Percentiles rank a stretch among this genome's conserved stretches.
Conservation (phyloP, 2,888 invertebrate species). For the Drosophila cracens region DNA sequence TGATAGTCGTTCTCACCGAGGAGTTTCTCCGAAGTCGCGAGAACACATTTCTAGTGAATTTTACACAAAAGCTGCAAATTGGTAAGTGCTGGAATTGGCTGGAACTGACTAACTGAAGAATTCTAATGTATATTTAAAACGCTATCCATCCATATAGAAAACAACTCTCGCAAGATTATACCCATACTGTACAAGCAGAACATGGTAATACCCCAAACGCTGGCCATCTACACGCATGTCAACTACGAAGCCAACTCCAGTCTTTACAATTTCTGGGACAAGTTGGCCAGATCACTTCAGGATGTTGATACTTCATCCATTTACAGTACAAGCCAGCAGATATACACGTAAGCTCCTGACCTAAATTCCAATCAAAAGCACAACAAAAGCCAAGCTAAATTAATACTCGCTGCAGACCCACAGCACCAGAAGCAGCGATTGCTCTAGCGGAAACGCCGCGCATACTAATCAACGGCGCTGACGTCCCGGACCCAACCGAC, state of each 20-base stretch:
- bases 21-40: constrained; percentile 90
- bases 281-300: constrained; percentile 86
- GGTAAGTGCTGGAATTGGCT: constrained; percentile 86
- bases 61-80: constrained; percentile 92
- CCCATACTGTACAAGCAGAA: constrained; percentile 89
- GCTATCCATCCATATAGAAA: constrained; percentile 84
- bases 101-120: not conserved
- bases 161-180: constrained; percentile 88
- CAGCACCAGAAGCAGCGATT: constrained; percentile 19
- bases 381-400: not conserved
- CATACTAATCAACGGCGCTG: constrained; percentile 61
- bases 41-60: constrained; percentile 92
- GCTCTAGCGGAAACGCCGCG: constrained; percentile 53
- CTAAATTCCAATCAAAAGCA: not conserved
- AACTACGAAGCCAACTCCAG: constrained; percentile 86
- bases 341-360: constrained; percentile 46
- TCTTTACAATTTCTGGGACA: constrained; percentile 90
- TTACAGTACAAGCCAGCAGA: constrained; percentile 31
- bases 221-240: constrained; percentile 89
- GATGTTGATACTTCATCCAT: constrained; percentile 55
- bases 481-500: constrained; percentile 43
- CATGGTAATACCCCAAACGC: constrained; percentile 87
- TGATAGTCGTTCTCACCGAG: constrained; percentile 92
- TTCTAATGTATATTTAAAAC: not conserved
- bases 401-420: constrained; percentile 11